phyloP scores from a whole-genome alignment of 2,113 vertebrate genomes.

The Nibea coibor region DNA sequence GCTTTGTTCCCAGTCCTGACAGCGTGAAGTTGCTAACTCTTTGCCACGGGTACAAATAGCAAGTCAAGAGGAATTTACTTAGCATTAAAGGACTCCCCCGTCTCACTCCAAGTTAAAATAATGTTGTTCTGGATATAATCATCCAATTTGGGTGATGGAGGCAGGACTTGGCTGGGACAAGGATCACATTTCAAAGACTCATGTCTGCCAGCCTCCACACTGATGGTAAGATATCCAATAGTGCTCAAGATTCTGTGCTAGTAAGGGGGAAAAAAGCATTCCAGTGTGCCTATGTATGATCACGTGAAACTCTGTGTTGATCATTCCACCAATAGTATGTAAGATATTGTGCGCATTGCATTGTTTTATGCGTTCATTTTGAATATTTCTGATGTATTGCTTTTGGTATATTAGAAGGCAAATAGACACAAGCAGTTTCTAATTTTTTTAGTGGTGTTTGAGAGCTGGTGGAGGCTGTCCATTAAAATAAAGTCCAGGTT shows the following conservation, averaged over 20 bases:
- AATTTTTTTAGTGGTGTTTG: neutral
- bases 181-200: constrained; percentile 89
- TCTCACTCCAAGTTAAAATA: constrained; percentile 83
- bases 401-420: constrained; percentile 14
- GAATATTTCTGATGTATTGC: constrained; percentile 52
- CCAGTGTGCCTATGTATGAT: constrained; percentile 49
- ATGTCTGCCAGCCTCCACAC: constrained; percentile 84
- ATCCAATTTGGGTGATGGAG: constrained; percentile 83
- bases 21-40: constrained; percentile 71
- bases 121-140: constrained; percentile 90
- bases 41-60: constrained; percentile 76
- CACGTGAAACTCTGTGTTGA: constrained; percentile 48
- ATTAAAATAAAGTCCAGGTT: neutral
- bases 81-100: constrained; percentile 72
- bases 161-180: constrained; percentile 83
- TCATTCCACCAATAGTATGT: constrained; percentile 51
- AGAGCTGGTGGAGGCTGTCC: constrained; percentile 1
- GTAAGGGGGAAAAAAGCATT: constrained; percentile 57
- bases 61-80: constrained; percentile 83
- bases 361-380: constrained; percentile 59
- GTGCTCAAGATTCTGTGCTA: constrained; percentile 48
- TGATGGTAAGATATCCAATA: constrained; percentile 85
- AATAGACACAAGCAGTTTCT: constrained; percentile 16
- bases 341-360: constrained; percentile 53
- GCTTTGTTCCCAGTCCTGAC: constrained; percentile 71